Conservation (phyloP, 2,113 vertebrate species). For the Crotalus horridus region DNA sequence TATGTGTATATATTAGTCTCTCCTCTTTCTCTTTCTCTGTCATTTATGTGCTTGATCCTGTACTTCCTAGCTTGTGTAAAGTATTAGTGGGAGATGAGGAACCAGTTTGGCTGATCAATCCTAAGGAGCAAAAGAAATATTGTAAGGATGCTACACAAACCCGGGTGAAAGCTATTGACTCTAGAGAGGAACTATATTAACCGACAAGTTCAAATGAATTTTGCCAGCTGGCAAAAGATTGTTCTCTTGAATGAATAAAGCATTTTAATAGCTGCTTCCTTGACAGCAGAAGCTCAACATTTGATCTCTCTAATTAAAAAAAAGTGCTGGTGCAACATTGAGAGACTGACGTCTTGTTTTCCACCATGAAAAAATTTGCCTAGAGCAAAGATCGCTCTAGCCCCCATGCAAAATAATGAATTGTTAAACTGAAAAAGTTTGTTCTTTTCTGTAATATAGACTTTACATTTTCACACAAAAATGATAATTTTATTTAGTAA, state of each 20-base stretch:
- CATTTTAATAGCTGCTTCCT: constrained; percentile 20
- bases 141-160: background rate
- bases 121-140: background rate
- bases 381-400: background rate
- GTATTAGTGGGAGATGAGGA: background rate
- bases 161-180: background rate
- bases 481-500: background rate
- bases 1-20: background rate
- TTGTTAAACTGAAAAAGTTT: background rate
- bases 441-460: too few species aligned
- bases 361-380: background rate
- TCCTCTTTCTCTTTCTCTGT: background rate
- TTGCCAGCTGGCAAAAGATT: constrained; percentile 37
- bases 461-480: background rate
- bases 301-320: background rate
- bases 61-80: background rate
- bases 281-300: background rate
- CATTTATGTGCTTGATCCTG: background rate
- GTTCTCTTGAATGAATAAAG: constrained; percentile 9
- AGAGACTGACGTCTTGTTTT: background rate
- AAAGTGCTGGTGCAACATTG: constrained; percentile 2
- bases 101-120: background rate
- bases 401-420: background rate
- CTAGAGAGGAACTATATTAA: background rate
- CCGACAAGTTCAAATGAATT: background rate